phyloP scores from a whole-genome alignment of 64 coral and sea anemone genomes.

The Pocillopora verrucosa region DNA sequence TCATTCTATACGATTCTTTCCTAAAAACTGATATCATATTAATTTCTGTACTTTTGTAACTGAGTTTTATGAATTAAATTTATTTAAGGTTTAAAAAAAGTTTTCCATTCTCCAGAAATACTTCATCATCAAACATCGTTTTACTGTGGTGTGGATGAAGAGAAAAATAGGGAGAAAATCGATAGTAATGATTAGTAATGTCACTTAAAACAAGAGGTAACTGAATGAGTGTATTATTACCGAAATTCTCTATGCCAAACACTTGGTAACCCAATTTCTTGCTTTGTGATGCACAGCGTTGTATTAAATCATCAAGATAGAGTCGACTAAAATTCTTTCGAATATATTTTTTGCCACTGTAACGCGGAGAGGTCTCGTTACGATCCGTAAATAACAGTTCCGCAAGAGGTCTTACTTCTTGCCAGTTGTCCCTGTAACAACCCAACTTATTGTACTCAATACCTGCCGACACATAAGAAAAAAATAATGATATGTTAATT shows the following conservation, averaged over 20 bases:
- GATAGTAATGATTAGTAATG: no score
- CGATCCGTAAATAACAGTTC: conserved; percentile 19
- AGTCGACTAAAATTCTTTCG: not conserved
- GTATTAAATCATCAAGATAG: conserved; percentile 14
- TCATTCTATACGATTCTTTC: no score
- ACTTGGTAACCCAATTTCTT: conserved; percentile 1
- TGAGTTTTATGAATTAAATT: no score
- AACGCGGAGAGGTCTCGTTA: not conserved
- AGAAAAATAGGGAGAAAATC: no score
- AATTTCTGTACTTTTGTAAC: no score
- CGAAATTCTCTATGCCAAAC: conserved; percentile 33
- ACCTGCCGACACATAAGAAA: not conserved
- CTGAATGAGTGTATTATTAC: not conserved
- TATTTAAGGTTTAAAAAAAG: no score
- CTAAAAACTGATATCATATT: no score
- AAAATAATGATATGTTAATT: not conserved
- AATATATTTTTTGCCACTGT: conserved; percentile 7
- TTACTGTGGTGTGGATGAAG: no score
- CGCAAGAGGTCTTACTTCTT: conserved; percentile 5
- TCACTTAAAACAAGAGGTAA: no score
- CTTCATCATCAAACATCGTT: no score
- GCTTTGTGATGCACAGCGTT: not conserved
- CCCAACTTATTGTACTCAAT: conserved; percentile 3
- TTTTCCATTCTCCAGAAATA: no score
- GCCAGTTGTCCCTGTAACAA: conserved; percentile 19